Evolutionary conservation across 2,888 invertebrate genomes (phyloP).

Genomic region (Melieria picta): DNA sequence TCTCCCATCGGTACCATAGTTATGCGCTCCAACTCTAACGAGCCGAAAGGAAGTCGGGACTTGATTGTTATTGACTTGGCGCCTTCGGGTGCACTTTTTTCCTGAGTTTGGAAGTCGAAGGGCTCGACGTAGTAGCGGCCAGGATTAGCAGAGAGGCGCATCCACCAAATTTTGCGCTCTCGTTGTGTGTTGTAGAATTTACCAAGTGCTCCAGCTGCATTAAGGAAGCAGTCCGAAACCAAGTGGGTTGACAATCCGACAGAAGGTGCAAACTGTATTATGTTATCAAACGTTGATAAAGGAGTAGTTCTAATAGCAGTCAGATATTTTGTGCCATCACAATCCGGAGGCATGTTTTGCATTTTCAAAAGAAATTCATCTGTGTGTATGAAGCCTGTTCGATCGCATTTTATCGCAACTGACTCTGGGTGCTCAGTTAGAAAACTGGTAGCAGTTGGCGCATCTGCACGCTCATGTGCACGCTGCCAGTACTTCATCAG

Average conservation of each 20-base stretch:
- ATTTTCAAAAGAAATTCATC: too few relatives aligned
- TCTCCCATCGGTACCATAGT: constrained; percentile 57
- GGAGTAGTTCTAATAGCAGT: too few relatives aligned
- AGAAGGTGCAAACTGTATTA: too few relatives aligned
- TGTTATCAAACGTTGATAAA: too few relatives aligned
- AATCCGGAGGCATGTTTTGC: too few relatives aligned
- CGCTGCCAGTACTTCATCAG: constrained; percentile 49
- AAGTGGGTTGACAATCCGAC: constrained; percentile 36
- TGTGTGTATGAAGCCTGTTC: too few relatives aligned
- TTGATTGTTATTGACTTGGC: constrained; percentile 70
- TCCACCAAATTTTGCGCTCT: constrained; percentile 86
- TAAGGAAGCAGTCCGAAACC: constrained; percentile 55
- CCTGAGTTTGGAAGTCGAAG: constrained; percentile 55
- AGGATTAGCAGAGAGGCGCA: constrained; percentile 80
- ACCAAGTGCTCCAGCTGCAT: constrained; percentile 67
- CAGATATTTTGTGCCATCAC: too few relatives aligned
- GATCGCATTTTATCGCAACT: too few relatives aligned
- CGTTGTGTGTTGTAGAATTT: constrained; percentile 80
- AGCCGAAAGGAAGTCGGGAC: constrained; percentile 74
- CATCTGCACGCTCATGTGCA: constrained; percentile 31
- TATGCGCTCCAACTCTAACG: constrained; percentile 73
- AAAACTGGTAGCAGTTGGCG: background rate
- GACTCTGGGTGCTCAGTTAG: too few relatives aligned
- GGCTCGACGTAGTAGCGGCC: constrained; percentile 72
- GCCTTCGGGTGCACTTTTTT: constrained; percentile 5